These are phyloP conservation scores for Eumacrocentrus americanus DNA, from an alignment of 2,888 invertebrate species.

Conservation along the genomic window DNA sequence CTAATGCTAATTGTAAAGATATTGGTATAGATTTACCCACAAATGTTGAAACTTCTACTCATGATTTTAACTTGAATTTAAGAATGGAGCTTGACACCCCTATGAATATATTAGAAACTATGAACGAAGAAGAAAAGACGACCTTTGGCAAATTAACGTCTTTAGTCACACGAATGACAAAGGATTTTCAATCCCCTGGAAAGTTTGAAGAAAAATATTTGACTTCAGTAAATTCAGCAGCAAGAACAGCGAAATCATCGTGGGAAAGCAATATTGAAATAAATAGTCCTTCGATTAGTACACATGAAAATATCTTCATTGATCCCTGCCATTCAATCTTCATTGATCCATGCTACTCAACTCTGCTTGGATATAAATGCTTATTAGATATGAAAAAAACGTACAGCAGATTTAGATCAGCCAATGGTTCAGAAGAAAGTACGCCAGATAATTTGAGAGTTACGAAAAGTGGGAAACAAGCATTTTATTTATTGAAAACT, in stretches of 20 bases:
- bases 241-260: no score
- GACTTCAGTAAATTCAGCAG: background rate
- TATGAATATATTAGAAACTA: conserved; percentile 22
- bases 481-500: conserved; percentile 41
- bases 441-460: background rate
- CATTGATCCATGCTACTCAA: conserved; percentile 38
- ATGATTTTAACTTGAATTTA: conserved; percentile 29
- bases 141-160: conserved; percentile 26
- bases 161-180: background rate
- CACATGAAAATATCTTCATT: conserved; percentile 20
- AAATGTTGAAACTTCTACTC: no score
- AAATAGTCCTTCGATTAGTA: no score
- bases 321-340: conserved; percentile 40
- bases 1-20: conserved; percentile 29
- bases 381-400: conserved; percentile 32
- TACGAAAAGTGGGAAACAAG: conserved; percentile 23
- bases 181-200: background rate
- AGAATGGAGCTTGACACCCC: conserved; percentile 36
- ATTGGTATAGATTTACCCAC: conserved; percentile 29
- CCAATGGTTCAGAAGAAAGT: background rate
- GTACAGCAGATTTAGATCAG: background rate
- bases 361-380: conserved; percentile 40
- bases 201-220: background rate
- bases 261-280: no score
- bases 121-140: conserved; percentile 32